Evolutionary conservation across 2,888 invertebrate species (phyloP), one percentile per base, ranked within the genome.

Genomic region (Cyclophora punctaria): DNA sequence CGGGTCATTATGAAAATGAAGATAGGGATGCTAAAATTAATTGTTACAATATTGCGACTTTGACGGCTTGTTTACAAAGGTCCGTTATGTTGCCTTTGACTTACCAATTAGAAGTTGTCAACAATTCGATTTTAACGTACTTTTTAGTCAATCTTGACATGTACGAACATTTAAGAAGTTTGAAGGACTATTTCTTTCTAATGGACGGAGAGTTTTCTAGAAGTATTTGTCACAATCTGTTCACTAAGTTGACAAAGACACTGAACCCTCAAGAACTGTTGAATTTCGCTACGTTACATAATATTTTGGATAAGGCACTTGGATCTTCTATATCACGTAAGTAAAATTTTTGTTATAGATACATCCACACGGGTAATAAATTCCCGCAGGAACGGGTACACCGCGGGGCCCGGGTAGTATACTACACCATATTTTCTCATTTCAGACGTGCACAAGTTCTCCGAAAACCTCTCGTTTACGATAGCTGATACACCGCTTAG

Each of bases 151-250:
- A 93, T 55, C 81, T 92, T 20, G 91, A 93, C 48, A 90, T 93
- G 71, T 87, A 94, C 42, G 90, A 92, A 33, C 94, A 95, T 77
- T 85, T 95, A 58, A 90, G 91, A 45, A 93, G 93, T 72, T 76
- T 95, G n/a, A 90, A 94, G 45, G 92, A 93, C 68, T 95, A 93
- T 64, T 95, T 93, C 73, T 95, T 95, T 63, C 72, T 95, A 34
- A 90, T 94, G 86, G 94, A 95, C 61, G 95, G 95, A 0, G 94
- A 95, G 75, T 95, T 95, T 73, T 92, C 93, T 0, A 90, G 91
- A 40, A 92, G 91, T 59, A 91, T 95, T 7, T 94, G 93, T 41
- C 90, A 91, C 47, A 93, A 92, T 57, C 77, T 95, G 52, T 94
- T 94, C 58, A 83, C 90, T 0, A 92, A 92, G 56, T 73, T 95